phyloP scores from a whole-genome alignment of 2,113 vertebrate genomes.

The Panurus biarmicus region DNA sequence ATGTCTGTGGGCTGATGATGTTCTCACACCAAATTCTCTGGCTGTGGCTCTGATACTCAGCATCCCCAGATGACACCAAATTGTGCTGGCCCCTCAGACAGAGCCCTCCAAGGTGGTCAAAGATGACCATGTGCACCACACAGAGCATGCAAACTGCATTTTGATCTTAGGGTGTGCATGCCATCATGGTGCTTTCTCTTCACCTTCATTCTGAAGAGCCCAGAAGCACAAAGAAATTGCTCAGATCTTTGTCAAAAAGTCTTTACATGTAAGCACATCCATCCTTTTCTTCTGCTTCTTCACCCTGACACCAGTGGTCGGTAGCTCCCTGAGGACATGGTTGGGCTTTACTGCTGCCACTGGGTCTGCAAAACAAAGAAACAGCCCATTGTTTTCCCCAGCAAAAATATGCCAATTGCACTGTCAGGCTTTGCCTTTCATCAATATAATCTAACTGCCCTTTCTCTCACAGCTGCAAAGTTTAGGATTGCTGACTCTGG shows the following conservation, averaged over 20 bases:
- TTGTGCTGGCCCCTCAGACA: not conserved
- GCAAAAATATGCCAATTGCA: not conserved
- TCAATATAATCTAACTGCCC: not conserved
- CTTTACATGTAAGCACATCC: not conserved
- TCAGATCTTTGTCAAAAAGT: not conserved
- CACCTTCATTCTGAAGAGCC: not conserved
- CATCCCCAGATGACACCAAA: not conserved
- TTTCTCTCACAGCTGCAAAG: not conserved
- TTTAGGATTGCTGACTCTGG: constrained; percentile 2
- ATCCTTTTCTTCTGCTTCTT: not conserved
- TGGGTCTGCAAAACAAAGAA: constrained; percentile 48
- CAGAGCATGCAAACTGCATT: not conserved
- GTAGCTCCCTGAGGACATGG: not conserved
- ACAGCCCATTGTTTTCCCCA: not conserved
- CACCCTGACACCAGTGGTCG: not conserved
- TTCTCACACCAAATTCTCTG: not conserved
- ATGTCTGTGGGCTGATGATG: not conserved
- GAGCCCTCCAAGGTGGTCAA: not conserved
- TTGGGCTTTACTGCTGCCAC: not conserved
- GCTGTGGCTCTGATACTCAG: not conserved
- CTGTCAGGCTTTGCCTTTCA: constrained; percentile 23
- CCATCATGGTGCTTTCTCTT: not conserved
- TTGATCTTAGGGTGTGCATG: not conserved
- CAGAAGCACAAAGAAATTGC: not conserved
- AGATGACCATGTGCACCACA: not conserved